These are phyloP conservation scores for Urocyon cinereoargenteus DNA, from an alignment of 2,797 vertebrate genomes.

Conservation along the genomic window DNA sequence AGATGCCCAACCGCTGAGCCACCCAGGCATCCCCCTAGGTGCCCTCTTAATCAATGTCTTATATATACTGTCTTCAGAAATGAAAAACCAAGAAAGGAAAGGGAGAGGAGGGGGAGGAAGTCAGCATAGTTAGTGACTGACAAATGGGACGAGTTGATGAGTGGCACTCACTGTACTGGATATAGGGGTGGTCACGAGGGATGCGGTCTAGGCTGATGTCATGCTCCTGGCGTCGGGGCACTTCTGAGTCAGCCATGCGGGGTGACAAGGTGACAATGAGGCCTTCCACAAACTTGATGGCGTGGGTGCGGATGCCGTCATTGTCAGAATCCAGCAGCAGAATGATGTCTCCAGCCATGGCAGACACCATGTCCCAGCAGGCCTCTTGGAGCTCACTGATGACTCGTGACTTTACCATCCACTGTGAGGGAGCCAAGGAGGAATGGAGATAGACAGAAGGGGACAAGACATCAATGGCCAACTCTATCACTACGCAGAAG, in stretches of 20 bases:
- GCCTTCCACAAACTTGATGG: slow-evolving; percentile 97
- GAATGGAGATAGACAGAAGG: not conserved
- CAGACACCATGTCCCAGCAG: slow-evolving; percentile 96
- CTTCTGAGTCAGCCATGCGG: slow-evolving; percentile 92
- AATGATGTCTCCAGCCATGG: slow-evolving; percentile 96
- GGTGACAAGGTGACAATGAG: slow-evolving; percentile 96
- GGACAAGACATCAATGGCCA: not conserved
- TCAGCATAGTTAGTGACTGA: rapidly evolving
- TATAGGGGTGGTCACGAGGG: slow-evolving; percentile 94
- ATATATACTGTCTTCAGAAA: not conserved
- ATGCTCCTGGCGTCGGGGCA: slow-evolving; percentile 94
- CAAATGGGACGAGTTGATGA: rapidly evolving
- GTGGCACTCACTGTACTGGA: slow-evolving; percentile 91
- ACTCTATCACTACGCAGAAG: not conserved
- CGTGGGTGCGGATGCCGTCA: slow-evolving; percentile 96
- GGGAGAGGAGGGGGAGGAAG: not conserved
- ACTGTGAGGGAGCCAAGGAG: slow-evolving; percentile 86
- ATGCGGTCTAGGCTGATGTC: slow-evolving; percentile 97
- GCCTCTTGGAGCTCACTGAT: slow-evolving; percentile 95
- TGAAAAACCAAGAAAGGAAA: not conserved
- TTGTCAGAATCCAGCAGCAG: slow-evolving; percentile 95
- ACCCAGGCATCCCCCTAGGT: not conserved
- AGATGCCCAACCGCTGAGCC: not conserved
- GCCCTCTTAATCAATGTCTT: not conserved
- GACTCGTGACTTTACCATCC: slow-evolving; percentile 93